These are phyloP conservation scores for Conus betulinus DNA, from an alignment of 1,140 invertebrate species.

Conservation along the genomic window DNA sequence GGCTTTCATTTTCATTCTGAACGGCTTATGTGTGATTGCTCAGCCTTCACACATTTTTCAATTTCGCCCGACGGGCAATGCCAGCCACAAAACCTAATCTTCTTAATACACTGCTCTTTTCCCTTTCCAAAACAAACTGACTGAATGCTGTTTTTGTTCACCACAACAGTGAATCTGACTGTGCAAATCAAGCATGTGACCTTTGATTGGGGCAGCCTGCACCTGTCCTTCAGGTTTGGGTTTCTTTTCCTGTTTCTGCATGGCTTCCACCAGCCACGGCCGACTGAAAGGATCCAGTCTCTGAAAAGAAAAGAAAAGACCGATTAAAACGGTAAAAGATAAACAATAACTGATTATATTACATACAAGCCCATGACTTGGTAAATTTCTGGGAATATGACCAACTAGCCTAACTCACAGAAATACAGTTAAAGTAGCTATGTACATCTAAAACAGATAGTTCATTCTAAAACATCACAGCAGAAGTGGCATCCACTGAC, in stretches of 20 bases:
- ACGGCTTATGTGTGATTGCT: neutral
- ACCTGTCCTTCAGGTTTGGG: constrained; percentile 40
- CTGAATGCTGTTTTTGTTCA: neutral
- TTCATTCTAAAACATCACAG: too few relatives aligned
- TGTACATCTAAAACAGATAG: too few relatives aligned
- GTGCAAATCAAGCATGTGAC: constrained; percentile 28
- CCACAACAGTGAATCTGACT: constrained; percentile 13
- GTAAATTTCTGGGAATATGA: too few relatives aligned
- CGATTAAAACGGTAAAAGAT: constrained; percentile 30
- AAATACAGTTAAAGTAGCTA: too few relatives aligned
- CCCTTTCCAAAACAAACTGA: neutral
- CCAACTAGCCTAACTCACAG: too few relatives aligned
- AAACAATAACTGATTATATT: neutral
- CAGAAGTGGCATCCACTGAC: too few relatives aligned
- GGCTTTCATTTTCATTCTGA: neutral
- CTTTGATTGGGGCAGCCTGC: constrained; percentile 45
- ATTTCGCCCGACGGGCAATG: neutral
- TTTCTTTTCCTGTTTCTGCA: constrained; percentile 48
- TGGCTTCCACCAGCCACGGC: constrained; percentile 56
- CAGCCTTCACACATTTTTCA: neutral
- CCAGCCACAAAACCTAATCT: neutral
- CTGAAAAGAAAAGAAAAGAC: constrained; percentile 45
- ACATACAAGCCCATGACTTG: too few relatives aligned
- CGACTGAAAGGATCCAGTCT: constrained; percentile 56
- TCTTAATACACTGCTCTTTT: neutral